phyloP scores from a whole-genome alignment of 2,113 vertebrate genomes.

The Camelus dromedarius region DNA sequence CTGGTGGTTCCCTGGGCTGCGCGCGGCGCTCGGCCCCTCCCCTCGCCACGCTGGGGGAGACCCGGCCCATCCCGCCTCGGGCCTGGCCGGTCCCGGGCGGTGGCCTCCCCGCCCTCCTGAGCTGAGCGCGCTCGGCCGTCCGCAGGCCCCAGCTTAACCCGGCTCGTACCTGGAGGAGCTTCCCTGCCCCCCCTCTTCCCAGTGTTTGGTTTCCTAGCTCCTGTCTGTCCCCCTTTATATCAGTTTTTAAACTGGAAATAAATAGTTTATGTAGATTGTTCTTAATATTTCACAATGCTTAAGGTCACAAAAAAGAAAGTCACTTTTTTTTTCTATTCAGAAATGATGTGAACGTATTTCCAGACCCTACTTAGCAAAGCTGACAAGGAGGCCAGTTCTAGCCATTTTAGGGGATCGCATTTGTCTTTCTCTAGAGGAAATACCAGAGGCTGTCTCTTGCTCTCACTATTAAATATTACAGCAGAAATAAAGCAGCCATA shows the following conservation, averaged over 20 bases:
- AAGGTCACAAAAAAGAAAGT: neutral
- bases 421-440: conserved; percentile 1
- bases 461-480: neutral
- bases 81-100: too few relatives aligned
- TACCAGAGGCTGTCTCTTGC: neutral
- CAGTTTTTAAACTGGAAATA: neutral
- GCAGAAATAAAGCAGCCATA: neutral
- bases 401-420: neutral
- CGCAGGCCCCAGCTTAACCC: too few relatives aligned
- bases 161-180: neutral
- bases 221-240: neutral
- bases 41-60: too few relatives aligned
- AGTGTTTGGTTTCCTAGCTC: neutral
- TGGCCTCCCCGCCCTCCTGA: too few relatives aligned
- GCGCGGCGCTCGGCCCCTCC: too few relatives aligned
- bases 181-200: neutral
- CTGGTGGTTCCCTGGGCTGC: too few relatives aligned
- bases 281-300: neutral
- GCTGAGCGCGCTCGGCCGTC: too few relatives aligned
- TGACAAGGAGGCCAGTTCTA: neutral
- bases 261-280: neutral
- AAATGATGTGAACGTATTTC: neutral
- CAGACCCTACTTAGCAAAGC: neutral
- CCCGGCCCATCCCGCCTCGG: too few relatives aligned
- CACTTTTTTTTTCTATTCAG: neutral